Base-by-base conservation (phyloP, 1,140 invertebrate species). In the Bursaphelenchus mucronatus region DNA sequence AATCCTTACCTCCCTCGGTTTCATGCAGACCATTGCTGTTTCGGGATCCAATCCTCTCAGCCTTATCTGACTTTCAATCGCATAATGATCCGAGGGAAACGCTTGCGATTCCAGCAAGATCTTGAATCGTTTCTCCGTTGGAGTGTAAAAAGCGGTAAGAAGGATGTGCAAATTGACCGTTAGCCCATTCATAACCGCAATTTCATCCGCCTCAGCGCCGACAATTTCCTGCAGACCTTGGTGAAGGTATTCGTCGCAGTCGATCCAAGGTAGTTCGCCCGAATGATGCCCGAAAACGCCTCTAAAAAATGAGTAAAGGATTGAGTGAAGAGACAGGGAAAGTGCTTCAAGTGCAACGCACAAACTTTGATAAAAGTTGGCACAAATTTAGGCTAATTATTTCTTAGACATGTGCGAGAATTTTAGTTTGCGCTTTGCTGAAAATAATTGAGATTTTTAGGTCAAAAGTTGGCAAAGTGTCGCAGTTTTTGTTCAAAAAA, bases 41-140 rank as follows among this genome's bases (percentile, higher is more conserved):
- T 81, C 76, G 8, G 85, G 84, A 69, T 86, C 78, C 57, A 82
- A 84, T 4, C 86, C 86, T 73, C 85, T 83, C 0, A 85, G 73
- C 64, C 76, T 70, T 43, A 86, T 81, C 68, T 87, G 86, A 43
- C 86, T 87, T 74, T 85, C 83, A 66, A 86, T 81, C 1, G 85
- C 85, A 80, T 87, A 87, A 77, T 85, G 82, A 79, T 87, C 87
- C 9, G 86, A 87, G 6, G 86, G 86, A 76, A 87, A 88, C 0
- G 86, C 85, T 67, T 84, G 82, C 8, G 80, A 82, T 78, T 88
- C 86, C 30, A 86, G 82, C 10, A 87, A 68, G 53, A 87, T 86
- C 74, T 87, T 87, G 71, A 84, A 80, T 62, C 86, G 78, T 49
- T 73, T 71, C 63, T 69, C 57, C 4, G 83, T 85, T 56, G 87